Percentiles rank a stretch among this genome's conserved stretches.
phyloP scores from a whole-genome alignment of 2,888 invertebrate genomes.

The Carabus problematicus region DNA sequence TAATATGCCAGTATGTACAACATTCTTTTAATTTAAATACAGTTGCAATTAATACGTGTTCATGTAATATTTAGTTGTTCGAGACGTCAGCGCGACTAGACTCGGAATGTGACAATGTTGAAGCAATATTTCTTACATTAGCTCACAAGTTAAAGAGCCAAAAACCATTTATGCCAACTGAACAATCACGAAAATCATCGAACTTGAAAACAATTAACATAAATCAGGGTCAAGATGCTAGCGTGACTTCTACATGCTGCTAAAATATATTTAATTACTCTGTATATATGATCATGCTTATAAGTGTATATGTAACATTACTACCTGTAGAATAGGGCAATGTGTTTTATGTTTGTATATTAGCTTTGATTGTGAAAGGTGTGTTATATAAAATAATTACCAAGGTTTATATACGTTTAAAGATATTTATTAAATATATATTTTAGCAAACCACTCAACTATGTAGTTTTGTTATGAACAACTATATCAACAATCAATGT shows the following conservation, averaged over 20 bases:
- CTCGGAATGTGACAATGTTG: slow-evolving; percentile 76
- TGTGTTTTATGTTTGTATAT: too few relatives aligned
- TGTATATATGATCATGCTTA: too few relatives aligned
- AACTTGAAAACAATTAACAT: slow-evolving; percentile 27
- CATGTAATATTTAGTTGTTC: slow-evolving; percentile 64
- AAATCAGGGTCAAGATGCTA: slow-evolving; percentile 38
- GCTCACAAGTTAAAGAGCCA: slow-evolving; percentile 77
- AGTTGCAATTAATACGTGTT: slow-evolving; percentile 7
- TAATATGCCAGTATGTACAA: slow-evolving; percentile 73
- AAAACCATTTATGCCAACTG: slow-evolving; percentile 65
- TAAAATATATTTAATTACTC: too few relatives aligned
- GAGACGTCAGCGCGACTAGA: slow-evolving; percentile 83
- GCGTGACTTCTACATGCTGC: slow-evolving; percentile 25
- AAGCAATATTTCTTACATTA: slow-evolving; percentile 82
- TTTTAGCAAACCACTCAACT: too few relatives aligned
- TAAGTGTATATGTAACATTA: too few relatives aligned
- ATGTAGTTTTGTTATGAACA: too few relatives aligned
- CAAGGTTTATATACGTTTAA: too few relatives aligned
- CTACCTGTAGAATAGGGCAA: too few relatives aligned
- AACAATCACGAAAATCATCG: slow-evolving; percentile 19
- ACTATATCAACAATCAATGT: too few relatives aligned
- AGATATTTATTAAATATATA: too few relatives aligned
- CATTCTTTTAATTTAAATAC: slow-evolving; percentile 25
- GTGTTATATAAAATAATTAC: too few relatives aligned
- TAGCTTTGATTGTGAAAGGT: too few relatives aligned